phyloP scores from a whole-genome alignment of 2,113 vertebrate species.

The Cnemophilus loriae region DNA sequence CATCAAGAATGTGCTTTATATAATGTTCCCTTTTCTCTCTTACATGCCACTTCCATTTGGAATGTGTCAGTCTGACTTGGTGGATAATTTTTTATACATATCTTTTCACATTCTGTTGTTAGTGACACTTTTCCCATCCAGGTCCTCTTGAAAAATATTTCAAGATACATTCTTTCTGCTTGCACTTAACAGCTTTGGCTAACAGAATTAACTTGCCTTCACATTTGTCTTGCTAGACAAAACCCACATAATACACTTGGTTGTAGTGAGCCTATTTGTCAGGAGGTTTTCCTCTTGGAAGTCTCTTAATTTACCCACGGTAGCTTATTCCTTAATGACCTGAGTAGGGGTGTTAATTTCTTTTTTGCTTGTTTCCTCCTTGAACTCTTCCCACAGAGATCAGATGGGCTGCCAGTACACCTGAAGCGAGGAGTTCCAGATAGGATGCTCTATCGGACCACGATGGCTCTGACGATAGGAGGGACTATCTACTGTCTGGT shows the following conservation, averaged over 20 bases:
- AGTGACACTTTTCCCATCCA: background rate
- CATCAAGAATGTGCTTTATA: background rate
- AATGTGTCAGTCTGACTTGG: slow-evolving; percentile 25
- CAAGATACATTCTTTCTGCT: background rate
- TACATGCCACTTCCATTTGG: slow-evolving; percentile 10
- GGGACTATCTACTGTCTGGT: slow-evolving; percentile 90
- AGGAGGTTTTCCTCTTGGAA: background rate
- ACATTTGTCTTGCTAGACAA: background rate
- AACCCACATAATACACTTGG: background rate
- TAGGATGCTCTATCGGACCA: slow-evolving; percentile 92
- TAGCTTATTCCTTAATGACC: background rate
- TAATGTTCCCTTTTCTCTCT: slow-evolving; percentile 1
- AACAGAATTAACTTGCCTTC: slow-evolving; percentile 4
- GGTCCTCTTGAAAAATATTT: background rate
- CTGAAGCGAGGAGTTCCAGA: slow-evolving; percentile 88
- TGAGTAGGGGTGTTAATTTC: background rate
- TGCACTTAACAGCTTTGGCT: slow-evolving; percentile 26
- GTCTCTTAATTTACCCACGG: background rate
- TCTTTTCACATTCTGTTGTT: background rate
- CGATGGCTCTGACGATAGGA: slow-evolving; percentile 92
- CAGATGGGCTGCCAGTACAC: slow-evolving; percentile 85
- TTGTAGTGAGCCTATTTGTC: background rate
- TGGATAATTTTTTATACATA: slow-evolving; percentile 1
- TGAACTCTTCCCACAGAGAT: slow-evolving; percentile 57
- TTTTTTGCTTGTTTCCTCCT: background rate